Percentiles rank a stretch among this genome's conserved stretches.
phyloP scores from a whole-genome alignment of 2,888 invertebrate genomes.

The Tethea ocularis region DNA sequence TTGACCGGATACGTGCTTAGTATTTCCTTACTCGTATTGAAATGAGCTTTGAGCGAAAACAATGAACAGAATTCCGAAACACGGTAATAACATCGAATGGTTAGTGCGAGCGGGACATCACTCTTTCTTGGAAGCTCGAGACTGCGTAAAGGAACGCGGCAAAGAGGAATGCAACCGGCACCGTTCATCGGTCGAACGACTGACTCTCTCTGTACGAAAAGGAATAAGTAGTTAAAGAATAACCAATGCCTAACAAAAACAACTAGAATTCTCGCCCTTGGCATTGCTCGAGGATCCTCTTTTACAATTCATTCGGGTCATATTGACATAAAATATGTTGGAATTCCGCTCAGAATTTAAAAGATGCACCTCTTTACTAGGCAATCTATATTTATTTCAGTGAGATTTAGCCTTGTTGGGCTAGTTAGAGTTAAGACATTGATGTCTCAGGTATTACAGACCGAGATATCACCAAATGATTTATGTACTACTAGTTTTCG shows the following conservation, averaged over 20 bases:
- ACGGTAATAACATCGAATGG: conserved; percentile 70
- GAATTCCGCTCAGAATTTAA: not conserved
- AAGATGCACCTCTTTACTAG: not conserved
- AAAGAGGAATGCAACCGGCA: conserved; percentile 72
- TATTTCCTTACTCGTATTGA: conserved; percentile 66
- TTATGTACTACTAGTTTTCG: no score
- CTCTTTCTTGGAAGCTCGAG: conserved; percentile 75
- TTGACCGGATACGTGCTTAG: conserved; percentile 64
- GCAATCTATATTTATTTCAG: no score
- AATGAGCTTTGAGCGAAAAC: conserved; percentile 70
- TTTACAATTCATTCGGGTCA: conserved; percentile 1
- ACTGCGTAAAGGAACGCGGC: conserved; percentile 72
- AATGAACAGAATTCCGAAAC: conserved; percentile 79
- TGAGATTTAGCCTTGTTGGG: not conserved
- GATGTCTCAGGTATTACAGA: not conserved
- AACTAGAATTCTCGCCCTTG: conserved; percentile 7
- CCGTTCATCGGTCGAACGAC: conserved; percentile 39
- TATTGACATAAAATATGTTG: not conserved
- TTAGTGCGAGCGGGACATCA: conserved; percentile 77
- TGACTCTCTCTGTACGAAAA: conserved; percentile 44
- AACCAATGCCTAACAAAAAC: conserved; percentile 13
- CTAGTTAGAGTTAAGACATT: not conserved
- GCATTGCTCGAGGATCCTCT: conserved; percentile 1
- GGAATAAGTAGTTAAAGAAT: conserved; percentile 29
- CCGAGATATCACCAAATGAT: not conserved